Conservation (phyloP, 2,113 vertebrate genomes). For the Rhipidura dahli region DNA sequence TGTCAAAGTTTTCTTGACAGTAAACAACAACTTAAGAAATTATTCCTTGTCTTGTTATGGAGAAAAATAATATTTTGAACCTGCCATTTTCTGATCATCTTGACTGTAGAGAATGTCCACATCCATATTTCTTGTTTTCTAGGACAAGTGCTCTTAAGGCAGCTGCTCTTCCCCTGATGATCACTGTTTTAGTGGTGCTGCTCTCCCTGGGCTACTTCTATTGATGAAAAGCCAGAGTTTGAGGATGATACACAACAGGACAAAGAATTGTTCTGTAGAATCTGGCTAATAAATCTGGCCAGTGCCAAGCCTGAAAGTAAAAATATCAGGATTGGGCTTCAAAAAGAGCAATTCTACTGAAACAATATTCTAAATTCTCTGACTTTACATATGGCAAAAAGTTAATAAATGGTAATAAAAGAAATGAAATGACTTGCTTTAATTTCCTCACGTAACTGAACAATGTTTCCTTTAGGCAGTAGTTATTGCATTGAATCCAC, state of each 20-base stretch:
- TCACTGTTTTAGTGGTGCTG: background rate
- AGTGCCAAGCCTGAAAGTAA: background rate
- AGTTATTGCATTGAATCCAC: slow-evolving; percentile 28
- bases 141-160: background rate
- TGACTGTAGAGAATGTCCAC: background rate
- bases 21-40: background rate
- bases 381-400: slow-evolving; percentile 27
- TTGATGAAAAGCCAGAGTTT: background rate
- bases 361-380: background rate
- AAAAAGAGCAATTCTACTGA: background rate
- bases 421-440: background rate
- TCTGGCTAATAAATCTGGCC: background rate
- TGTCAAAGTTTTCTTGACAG: background rate
- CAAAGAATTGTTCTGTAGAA: background rate
- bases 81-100: background rate
- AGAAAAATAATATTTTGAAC: slow-evolving; percentile 7
- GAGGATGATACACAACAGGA: background rate
- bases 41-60: background rate
- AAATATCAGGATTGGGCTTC: background rate
- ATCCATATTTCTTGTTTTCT: background rate
- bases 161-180: background rate
- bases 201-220: background rate
- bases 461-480: slow-evolving; percentile 36
- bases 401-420: slow-evolving; percentile 54
- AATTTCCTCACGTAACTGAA: slow-evolving; percentile 32